Evolutionary conservation across 2,797 vertebrate genomes (phyloP).

Genomic region (Sylvilagus floridanus): DNA sequence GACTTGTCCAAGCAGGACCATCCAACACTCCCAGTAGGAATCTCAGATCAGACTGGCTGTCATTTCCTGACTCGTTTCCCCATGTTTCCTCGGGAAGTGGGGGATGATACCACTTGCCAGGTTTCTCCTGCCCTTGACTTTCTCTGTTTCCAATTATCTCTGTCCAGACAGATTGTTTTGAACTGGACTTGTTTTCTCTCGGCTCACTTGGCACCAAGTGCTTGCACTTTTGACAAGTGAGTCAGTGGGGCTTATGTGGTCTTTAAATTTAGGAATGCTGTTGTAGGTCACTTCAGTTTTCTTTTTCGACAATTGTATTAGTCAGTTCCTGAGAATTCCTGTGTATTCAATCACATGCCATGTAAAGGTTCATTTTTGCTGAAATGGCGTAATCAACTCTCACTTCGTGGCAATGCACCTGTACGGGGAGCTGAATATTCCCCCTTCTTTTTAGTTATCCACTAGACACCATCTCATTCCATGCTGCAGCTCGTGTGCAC

Average conservation of each 20-base stretch:
- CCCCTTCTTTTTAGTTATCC: background rate
- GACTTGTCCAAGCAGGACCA: background rate
- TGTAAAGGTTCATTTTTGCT: background rate
- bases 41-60: background rate
- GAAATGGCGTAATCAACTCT: background rate
- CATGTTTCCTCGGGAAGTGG: background rate
- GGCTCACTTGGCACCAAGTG: background rate
- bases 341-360: background rate
- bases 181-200: background rate
- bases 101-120: background rate
- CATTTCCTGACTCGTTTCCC: too few relatives aligned
- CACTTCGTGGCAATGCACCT: background rate
- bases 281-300: background rate
- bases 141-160: conserved; percentile 16
- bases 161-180: background rate
- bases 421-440: background rate
- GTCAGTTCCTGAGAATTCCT: background rate
- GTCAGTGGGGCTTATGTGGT: background rate
- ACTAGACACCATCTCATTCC: background rate
- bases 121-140: background rate
- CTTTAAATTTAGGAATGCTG: conserved; percentile 40
- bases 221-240: background rate
- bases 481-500: background rate
- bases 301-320: background rate
- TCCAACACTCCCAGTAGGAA: background rate